Evolutionary conservation across 2,888 invertebrate genomes (phyloP), one percentile per base, ranked within the genome.

Genomic region (Iphiclides podalirius): DNA sequence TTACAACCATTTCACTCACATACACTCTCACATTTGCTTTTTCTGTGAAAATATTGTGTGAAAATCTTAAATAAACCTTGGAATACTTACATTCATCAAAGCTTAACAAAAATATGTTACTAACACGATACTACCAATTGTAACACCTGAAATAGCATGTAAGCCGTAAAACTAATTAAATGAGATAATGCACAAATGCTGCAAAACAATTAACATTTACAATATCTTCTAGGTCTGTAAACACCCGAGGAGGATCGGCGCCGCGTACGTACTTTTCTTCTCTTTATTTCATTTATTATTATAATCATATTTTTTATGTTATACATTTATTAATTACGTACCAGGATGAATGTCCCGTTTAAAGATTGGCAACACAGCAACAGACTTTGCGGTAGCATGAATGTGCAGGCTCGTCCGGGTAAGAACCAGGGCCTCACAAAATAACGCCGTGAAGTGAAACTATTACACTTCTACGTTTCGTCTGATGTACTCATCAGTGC

Each of bases 151-250:
- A 28, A 20, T 20, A 33, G 4, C 1, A 3, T 6, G n/a, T n/a
- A n/a, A n/a, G n/a, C n/a, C n/a, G n/a, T n/a, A n/a, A n/a, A n/a
- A n/a, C n/a, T n/a, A n/a, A n/a, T n/a, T n/a, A n/a, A n/a, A n/a
- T n/a, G n/a, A n/a, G n/a, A n/a, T n/a, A n/a, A n/a, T n/a, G n/a
- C n/a, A n/a, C n/a, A n/a, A n/a, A n/a, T n/a, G n/a, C n/a, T n/a
- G n/a, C 8, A 28, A 43, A 47, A 33, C 54, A 54, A 61, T 44
- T 23, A 20, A 45, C 11, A 31, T 28, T 53, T 55, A 54, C 63
- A 57, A 66, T 70, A 57, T 73, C 69, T 82, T 79, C 64, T 80
- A 86, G 86, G 86, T 83, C 84, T 86, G 82, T 86, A 86, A 84
- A 72, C 76, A 67, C 57, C 60, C 58, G 47, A 54, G 60, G 65